Percentiles rank a stretch among this genome's conserved stretches.
phyloP scores from a whole-genome alignment of 2,888 invertebrate genomes.

The Apodemia hepburni region DNA sequence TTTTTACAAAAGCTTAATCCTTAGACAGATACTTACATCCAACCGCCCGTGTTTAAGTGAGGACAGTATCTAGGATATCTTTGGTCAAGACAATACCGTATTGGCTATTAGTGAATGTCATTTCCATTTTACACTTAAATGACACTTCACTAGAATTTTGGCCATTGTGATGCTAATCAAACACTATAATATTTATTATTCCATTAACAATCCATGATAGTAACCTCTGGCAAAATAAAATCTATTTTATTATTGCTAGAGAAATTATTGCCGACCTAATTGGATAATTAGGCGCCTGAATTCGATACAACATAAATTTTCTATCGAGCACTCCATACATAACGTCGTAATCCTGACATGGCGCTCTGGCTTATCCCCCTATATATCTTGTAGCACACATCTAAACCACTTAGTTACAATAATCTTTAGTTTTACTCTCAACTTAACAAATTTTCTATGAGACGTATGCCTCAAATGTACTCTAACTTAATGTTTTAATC shows the following conservation, averaged over 20 bases:
- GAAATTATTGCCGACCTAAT: not conserved
- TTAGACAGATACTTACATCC: no score
- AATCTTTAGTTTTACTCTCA: conserved; percentile 1
- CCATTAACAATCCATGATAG: no score
- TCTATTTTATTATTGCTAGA: not conserved
- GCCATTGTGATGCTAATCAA: no score
- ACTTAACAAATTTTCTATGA: not conserved
- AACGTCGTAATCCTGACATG: conserved; percentile 44
- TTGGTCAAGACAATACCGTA: no score
- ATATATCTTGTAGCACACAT: conserved; percentile 44
- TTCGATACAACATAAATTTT: conserved; percentile 34
- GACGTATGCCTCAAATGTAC: no score
- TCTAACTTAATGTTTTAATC: conserved; percentile 35
- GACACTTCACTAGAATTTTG: no score
- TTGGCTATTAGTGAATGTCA: no score
- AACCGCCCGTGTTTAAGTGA: no score
- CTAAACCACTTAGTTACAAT: conserved; percentile 15
- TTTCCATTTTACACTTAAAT: no score
- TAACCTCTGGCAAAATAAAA: not conserved
- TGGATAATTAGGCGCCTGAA: conserved; percentile 15
- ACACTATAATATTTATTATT: no score
- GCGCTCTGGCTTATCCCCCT: conserved; percentile 49
- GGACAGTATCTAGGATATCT: no score
- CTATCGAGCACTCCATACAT: conserved; percentile 34
- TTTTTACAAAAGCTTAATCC: no score